Evolutionary conservation across 2,113 vertebrate genomes (phyloP), one percentile per base, ranked within the genome.

Genomic region (Forbesichthys papilliferus): DNA sequence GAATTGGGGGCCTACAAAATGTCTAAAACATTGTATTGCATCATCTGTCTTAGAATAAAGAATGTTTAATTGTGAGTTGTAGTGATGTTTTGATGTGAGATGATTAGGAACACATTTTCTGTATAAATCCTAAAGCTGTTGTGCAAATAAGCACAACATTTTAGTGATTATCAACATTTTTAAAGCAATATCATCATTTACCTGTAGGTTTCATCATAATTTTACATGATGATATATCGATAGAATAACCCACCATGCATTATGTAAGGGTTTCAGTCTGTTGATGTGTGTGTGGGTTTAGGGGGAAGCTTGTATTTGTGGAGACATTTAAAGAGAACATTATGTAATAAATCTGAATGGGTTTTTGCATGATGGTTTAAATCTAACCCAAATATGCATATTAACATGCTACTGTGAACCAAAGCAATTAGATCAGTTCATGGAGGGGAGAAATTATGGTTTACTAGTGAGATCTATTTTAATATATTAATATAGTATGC

Each of bases 381-480:
- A 71, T 33, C 61, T 48, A 82, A 84, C 58, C 52, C 64, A 86
- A 86, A 84, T 54, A 71, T 82, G 80, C 74, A 42, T 62, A 77
- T 89, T 80, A 84, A 62, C 73, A 64, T 68, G 62, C 58, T 69
- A 61, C 83, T 83, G 48, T 11, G 59, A 75, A 78, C 51, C 84
- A 80, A 79, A 84, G 85, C 83, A 83, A 71, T 86, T 85, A 79
- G 65, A 63, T 78, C 69, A 76, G 75, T 83, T 86, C 79, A 74
- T 79, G 62, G 62, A 42, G 36, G 7, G 62, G 49, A 49, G 64
- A 53, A 81, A 81, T 61, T 75, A 83, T 79, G 66, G 73, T 61
- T 74, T 52, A 49, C 72, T 88, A 89, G 86, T 86, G 77, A 74
- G 36, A 36, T 42, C 36, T 42, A 61, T 61, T 68, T 10, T 9